Evolutionary conservation across 2,113 vertebrate species (phyloP).

Genomic region (Puma concolor): DNA sequence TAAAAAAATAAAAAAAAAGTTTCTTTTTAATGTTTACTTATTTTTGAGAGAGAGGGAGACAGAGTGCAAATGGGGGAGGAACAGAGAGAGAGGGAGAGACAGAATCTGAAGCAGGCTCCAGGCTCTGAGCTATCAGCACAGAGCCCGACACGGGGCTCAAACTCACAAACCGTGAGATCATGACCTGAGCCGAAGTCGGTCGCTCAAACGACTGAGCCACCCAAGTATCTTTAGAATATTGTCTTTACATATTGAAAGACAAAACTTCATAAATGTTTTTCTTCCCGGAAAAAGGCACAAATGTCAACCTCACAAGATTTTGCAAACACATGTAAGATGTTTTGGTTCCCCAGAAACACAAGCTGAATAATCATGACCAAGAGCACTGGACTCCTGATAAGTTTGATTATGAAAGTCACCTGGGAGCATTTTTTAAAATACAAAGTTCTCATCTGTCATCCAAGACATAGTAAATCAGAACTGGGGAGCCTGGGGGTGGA

Average conservation of each 20-base stretch:
- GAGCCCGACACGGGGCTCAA: too few relatives aligned
- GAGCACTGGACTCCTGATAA: not conserved
- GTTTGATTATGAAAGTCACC: not conserved
- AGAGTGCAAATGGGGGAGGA: too few relatives aligned
- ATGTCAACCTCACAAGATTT: not conserved
- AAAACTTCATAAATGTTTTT: not conserved
- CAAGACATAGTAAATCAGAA: not conserved
- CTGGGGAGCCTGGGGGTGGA: fast-evolving
- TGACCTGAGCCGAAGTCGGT: too few relatives aligned
- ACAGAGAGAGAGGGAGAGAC: too few relatives aligned
- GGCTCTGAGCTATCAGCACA: too few relatives aligned
- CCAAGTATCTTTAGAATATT: not conserved
- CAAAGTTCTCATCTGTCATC: not conserved
- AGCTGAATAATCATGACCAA: not conserved
- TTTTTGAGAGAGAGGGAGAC: too few relatives aligned
- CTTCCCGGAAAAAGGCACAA: not conserved
- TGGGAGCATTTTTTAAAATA: not conserved
- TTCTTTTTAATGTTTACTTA: too few relatives aligned
- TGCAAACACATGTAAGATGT: not conserved
- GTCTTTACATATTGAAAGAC: not conserved
- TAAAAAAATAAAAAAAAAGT: too few relatives aligned
- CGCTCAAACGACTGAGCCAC: too few relatives aligned
- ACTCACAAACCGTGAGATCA: too few relatives aligned
- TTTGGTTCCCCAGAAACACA: not conserved
- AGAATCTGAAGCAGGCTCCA: too few relatives aligned